Percentiles rank a stretch among this genome's conserved stretches.
Conservation (phyloP, 1,140 invertebrate genomes). For the Mylabris phalerata region DNA sequence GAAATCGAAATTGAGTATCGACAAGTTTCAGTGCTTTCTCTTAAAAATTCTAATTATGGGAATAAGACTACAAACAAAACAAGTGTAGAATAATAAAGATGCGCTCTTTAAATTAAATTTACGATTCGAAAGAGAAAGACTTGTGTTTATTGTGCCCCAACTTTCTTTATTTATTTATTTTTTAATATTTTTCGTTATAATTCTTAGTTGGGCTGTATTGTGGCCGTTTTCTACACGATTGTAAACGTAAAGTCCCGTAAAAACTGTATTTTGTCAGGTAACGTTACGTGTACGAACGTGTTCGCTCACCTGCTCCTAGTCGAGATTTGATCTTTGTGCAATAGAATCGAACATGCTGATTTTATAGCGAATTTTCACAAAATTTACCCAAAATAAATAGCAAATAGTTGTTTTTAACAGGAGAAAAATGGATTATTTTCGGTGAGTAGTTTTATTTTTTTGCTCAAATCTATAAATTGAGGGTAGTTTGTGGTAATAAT, state of each 20-base stretch:
- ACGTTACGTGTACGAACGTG: conserved; percentile 14
- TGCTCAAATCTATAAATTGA: too few species aligned
- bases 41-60: not conserved
- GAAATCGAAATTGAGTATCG: too few species aligned
- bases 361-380: not conserved
- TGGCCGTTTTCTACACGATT: not conserved
- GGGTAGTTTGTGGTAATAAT: too few species aligned
- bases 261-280: conserved; percentile 24
- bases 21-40: too few species aligned
- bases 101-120: not conserved
- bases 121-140: not conserved
- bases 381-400: not conserved
- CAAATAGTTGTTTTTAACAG: not conserved
- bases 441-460: not conserved
- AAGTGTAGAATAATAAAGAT: not conserved
- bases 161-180: not conserved
- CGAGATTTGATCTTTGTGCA: too few species aligned
- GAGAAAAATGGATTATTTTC: not conserved
- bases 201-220: not conserved
- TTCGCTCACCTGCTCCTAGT: conserved; percentile 19
- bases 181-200: not conserved
- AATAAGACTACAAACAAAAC: not conserved
- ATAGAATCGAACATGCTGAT: not conserved
- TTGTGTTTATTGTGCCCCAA: not conserved
- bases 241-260: conserved; percentile 21